Base-by-base conservation (phyloP, 2,888 invertebrate genomes). In the Drosophila picticornis region DNA sequence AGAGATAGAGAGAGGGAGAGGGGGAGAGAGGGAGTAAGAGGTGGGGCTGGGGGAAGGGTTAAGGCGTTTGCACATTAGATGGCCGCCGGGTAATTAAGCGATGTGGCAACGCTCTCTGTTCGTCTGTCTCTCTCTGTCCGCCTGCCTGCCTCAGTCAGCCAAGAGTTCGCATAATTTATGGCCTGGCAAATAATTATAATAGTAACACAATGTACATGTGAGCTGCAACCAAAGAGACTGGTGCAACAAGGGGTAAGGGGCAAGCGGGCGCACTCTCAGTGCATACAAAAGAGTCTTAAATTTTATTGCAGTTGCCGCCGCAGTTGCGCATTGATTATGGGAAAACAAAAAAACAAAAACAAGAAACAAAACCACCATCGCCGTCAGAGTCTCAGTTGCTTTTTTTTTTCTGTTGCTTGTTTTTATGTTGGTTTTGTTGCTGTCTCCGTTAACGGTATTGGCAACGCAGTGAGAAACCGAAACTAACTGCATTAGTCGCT, bases 201-300 rank as follows among this genome's bases (percentile, higher is more conserved):
- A 62, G 85, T 84, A 86, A 75, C 84, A 86, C 85, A 85, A 85
- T 77, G 87, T 80, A 55, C 67, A 74, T 57, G 71, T 55, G 43
- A 19, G 53, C 53, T 32, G 51, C 25, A n/a, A 2, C 29, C n/a
- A n/a, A 25, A n/a, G 2, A 19, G 34, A 1, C 11, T 10, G n/a
- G 66, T 36, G 46, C 16, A 9, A 58, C 6, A 1, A 31, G 16
- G n/a, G n/a, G 36, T 0, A 22, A 22, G 22, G 10, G 40, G n/a
- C 40, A 43, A 11, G 22, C n/a, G 22, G 5, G 29, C 29, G 56
- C 13, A 32, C 46, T 46, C 46, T 55, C 29, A 22, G 57, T 56
- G 52, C 66, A 62, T 77, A 87, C 88, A 90, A 87, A 87, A 87
- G 80, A 79, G 88, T 81, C 84, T 87, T 90, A 90, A 87, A 77